phyloP scores from a whole-genome alignment of 37 sponge, comb jelly and placozoan species.

The Spongilla lacustris region DNA sequence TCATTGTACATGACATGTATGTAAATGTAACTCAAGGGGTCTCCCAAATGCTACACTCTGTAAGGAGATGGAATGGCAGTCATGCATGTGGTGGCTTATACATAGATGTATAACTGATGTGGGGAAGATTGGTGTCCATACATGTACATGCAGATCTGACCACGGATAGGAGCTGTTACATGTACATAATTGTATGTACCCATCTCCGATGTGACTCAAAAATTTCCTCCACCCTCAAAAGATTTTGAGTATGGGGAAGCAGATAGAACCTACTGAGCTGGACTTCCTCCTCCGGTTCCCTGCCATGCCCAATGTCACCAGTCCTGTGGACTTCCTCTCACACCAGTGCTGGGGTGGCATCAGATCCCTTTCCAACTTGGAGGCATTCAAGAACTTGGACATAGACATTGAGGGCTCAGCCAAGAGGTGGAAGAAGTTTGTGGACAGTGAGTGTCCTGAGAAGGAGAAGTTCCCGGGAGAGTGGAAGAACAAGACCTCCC shows the following conservation, averaged over 20 bases:
- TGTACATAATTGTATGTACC: no score
- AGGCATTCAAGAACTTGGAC: constrained; percentile 95
- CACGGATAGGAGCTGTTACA: no score
- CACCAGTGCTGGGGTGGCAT: constrained; percentile 93
- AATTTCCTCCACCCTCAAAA: constrained; percentile 4
- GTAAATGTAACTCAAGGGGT: no score
- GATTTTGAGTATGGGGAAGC: constrained; percentile 82
- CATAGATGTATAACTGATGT: no score
- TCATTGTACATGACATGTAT: no score
- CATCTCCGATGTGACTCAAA: neutral
- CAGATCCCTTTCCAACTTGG: constrained; percentile 94
- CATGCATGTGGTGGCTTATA: no score
- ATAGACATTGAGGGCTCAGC: constrained; percentile 98
- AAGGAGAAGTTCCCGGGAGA: constrained; percentile 99
- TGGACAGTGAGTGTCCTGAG: constrained; percentile 96
- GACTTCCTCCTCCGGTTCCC: constrained; percentile 97
- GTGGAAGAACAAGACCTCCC: constrained; percentile 98
- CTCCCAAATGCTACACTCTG: no score
- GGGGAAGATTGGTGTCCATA: no score
- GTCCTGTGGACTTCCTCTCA: constrained; percentile 94
- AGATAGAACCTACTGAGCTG: constrained; percentile 86
- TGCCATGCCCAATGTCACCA: constrained; percentile 75
- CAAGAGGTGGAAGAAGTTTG: constrained; percentile 99
- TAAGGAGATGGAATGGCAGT: no score
- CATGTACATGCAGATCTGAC: no score